Evolutionary conservation across 2,888 invertebrate genomes (phyloP).

Genomic region (Hypselothyrea guttata): DNA sequence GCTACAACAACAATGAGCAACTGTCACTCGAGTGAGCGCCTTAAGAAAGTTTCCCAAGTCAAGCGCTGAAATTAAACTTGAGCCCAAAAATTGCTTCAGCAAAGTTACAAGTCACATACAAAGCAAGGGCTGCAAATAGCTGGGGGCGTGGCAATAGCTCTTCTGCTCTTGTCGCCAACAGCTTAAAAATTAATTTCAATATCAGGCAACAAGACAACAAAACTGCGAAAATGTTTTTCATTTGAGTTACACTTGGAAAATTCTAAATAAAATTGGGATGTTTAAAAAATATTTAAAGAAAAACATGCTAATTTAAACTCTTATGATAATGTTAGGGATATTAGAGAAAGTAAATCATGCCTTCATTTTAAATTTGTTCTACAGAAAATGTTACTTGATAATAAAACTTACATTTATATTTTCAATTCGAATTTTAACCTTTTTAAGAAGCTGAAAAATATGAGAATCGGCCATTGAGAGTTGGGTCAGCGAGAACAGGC

Average conservation of each 20-base stretch:
- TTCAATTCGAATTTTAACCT: no score
- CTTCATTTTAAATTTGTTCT: no score
- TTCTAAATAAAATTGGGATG: not conserved
- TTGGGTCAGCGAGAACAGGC: no score
- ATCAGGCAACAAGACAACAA: constrained; percentile 32
- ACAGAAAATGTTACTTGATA: no score
- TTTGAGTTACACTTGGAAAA: not conserved
- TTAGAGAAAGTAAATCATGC: no score
- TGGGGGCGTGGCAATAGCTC: not conserved
- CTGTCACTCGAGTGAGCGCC: constrained; percentile 40
- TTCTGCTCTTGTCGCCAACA: not conserved
- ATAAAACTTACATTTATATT: no score
- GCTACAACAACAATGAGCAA: constrained; percentile 8
- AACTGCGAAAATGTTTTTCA: not conserved
- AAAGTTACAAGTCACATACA: constrained; percentile 73
- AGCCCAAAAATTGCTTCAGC: constrained; percentile 54
- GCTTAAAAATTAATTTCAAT: constrained; percentile 48
- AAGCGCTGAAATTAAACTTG: constrained; percentile 75
- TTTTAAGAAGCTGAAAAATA: no score
- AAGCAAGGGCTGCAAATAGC: constrained; percentile 36
- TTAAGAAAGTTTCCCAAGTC: constrained; percentile 62
- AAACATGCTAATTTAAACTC: no score
- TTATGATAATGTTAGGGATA: no score
- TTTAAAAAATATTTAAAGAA: no score
- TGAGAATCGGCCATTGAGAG: no score